Base-by-base conservation (phyloP, 2,113 vertebrate genomes). In the Telmatochromis sp. region DNA sequence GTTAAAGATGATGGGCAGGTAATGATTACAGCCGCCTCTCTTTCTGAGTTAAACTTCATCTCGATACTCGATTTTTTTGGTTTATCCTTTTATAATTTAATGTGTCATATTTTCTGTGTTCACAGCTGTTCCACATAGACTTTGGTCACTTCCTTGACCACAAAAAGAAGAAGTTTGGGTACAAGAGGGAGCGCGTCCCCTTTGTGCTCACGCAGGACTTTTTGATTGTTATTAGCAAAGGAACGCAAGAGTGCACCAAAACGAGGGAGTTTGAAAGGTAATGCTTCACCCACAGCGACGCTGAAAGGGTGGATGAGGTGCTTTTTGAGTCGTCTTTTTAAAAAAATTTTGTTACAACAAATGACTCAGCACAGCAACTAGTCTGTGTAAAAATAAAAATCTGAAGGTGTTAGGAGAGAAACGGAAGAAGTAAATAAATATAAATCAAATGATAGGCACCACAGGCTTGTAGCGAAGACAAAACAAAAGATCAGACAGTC, bases 111-210 rank as follows among this genome's bases (percentile, higher is more conserved):
- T 37, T 55, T 93, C 85, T 93, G 35, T 90, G 5, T 92, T 89
- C 14, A 35, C 94, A 99, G 99, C 97, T 99, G 85, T 99, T 99
- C 96, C 98, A 99, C 93, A 99, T 99, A 92, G 99, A 99, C 93
- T 99, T 99, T 58, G 99, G 99, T 60, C 99, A 99, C 95, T 99
- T 99, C 94, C 96, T 99, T 2, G 99, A 99, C 94, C 99, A 99
- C 95, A 99, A 99, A 94, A 99, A 99, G 97, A 99, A 99, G 94
- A 99, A 99, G 91, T 99, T 99, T 96, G 99, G 99, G 19, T 99
- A 99, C 94, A 99, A 99, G 95, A 97, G 99, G 87, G 99, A 99
- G 73, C 97, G 99, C 0, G 99, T 99, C 9, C 99, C 99, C 1
- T 99, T 99, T 92, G 99, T 99, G 87, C 96, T 99, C 93, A 99